Percentiles rank a stretch among this genome's conserved stretches.
Evolutionary conservation across 2,888 invertebrate species (phyloP).

Genomic region (Mayetiola destructor): DNA sequence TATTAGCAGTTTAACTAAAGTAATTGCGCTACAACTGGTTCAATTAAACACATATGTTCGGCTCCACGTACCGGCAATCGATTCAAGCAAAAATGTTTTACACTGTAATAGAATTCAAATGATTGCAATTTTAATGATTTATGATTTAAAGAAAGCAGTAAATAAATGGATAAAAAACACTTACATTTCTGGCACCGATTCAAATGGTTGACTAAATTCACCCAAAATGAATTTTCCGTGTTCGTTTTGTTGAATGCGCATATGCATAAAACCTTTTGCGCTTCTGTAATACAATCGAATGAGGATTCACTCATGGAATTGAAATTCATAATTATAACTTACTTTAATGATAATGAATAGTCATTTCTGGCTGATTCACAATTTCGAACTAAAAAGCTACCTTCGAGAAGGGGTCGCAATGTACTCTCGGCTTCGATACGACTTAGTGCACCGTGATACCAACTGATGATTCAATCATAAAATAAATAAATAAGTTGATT

Average conservation of each 20-base stretch:
- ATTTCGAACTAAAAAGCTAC: constrained; percentile 85
- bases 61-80: constrained; percentile 88
- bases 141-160: too few species aligned
- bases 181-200: constrained; percentile 86
- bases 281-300: constrained; percentile 50
- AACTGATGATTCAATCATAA: constrained; percentile 42
- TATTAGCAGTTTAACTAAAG: neutral
- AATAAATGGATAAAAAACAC: too few species aligned
- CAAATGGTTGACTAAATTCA: constrained; percentile 83
- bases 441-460: constrained; percentile 91
- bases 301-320: neutral
- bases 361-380: constrained; percentile 88
- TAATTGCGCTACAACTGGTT: constrained; percentile 53
- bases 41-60: constrained; percentile 88
- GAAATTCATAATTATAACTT: too few species aligned
- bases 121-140: too few species aligned
- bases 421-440: constrained; percentile 83
- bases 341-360: constrained; percentile 91
- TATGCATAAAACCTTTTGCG: constrained; percentile 90
- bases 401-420: constrained; percentile 68
- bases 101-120: too few species aligned
- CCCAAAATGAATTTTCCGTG: constrained; percentile 77
- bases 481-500: neutral
- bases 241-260: constrained; percentile 72
- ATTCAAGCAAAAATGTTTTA: constrained; percentile 83